phyloP scores from a whole-genome alignment of 2,797 vertebrate species.

The Sebastiscus tertius region DNA sequence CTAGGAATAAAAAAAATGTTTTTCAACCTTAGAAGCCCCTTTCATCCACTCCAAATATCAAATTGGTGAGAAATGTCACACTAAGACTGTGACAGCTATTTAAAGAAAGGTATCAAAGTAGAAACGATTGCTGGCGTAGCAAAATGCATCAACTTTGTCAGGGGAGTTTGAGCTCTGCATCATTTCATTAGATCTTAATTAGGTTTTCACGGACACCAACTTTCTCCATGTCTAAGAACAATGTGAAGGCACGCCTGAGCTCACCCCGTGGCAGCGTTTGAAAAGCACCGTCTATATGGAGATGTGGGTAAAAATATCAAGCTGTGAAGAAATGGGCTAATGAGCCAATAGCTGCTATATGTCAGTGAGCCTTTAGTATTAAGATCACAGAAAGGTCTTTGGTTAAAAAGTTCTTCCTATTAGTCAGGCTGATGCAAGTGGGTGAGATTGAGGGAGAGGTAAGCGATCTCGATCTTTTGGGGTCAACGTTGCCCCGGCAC shows the following conservation, averaged over 20 bases:
- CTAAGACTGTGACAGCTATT: neutral
- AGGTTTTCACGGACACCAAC: neutral
- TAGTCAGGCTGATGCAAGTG: neutral
- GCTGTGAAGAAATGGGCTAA: neutral
- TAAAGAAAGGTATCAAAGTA: neutral
- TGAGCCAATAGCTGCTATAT: neutral
- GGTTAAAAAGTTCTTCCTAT: neutral
- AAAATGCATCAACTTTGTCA: too few relatives aligned
- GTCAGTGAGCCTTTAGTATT: neutral
- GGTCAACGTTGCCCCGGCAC: neutral
- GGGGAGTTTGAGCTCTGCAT: neutral
- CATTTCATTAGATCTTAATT: neutral
- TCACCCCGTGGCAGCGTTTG: neutral
- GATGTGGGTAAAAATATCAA: neutral
- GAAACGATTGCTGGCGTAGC: too few relatives aligned
- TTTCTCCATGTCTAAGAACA: neutral
- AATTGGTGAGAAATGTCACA: neutral
- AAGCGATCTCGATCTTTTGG: neutral
- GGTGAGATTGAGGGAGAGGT: constrained; percentile 10
- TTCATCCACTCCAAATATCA: neutral
- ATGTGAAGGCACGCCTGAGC: neutral
- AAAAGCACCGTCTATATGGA: neutral
- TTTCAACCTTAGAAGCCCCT: too few relatives aligned
- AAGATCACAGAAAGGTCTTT: neutral
- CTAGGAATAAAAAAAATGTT: too few relatives aligned